Base-by-base conservation (phyloP, 2,888 invertebrate species). In the Drosophila rellima region DNA sequence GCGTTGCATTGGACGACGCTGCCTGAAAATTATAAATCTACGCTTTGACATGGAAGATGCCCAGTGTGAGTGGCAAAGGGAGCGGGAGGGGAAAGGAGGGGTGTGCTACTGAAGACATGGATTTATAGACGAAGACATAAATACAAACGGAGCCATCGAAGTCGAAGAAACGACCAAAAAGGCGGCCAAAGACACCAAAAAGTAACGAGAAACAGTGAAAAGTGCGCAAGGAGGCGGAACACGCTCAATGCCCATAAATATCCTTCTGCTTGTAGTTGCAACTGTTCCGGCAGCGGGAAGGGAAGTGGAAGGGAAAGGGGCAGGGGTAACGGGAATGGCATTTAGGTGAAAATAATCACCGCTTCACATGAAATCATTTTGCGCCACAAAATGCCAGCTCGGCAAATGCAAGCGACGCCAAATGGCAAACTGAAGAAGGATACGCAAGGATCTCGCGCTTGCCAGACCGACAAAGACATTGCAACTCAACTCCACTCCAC, bases 331-430 rank as follows among this genome's bases (percentile, higher is more conserved):
- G 68, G 79, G 68, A 37, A 33, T 52, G 66, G 82, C 82, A 80
- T 85, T 85, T 86, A 82, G 88, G 88, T 88, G 86, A 88, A 85
- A 85, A 89, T 91, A 91, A 91, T 91, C 91, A 84, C 91, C 85
- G 87, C 88, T 91, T 90, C 92, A 91, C 92, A 92, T 91, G 92
- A 91, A 92, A 91, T 91, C 91, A 91, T 92, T 91, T 87, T 82
- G 82, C 81, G 68, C 78, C 78, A 74, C 85, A 73, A 74, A 83
- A 73, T 75, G 85, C 89, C 88, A 83, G 74, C 64, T 72, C 35
- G 35, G 77, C 73, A 71, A 88, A 78, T 84, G 86, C 74, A 73
- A 63, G 78, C 76, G 68, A 62, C 81, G 68, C 68, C 84, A 69
- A 72, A 51, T 26, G 61, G 50, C 54, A 69, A 57, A 8, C 6